Base-by-base conservation (phyloP, 2,113 vertebrate genomes). In the Albula glossodonta region DNA sequence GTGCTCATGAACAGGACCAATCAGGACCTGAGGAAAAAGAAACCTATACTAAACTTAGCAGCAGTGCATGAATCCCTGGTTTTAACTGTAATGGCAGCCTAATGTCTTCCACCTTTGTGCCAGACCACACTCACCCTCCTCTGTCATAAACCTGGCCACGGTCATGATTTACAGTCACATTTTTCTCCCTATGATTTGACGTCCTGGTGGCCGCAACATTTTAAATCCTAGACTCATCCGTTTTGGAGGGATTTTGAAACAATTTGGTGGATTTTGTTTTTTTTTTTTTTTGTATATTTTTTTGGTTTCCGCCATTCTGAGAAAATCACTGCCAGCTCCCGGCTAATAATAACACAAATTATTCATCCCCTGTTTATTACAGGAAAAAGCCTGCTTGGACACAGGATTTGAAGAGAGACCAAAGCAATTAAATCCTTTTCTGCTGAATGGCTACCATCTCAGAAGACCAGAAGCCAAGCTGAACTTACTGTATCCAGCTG, bases 61-160 rank as follows among this genome's bases (percentile, higher is more conserved):
- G 85, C 82, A 83, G 90, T 80, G 78, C 85, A 85, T 86, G 88
- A 93, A 88, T 86, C 90, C 87, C 84, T 48, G 53, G 88, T 91
- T 86, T 88, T 90, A 89, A 87, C 87, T 91, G 84, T 90, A 92
- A 91, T 83, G 84, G 91, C 82, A 90, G 91, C 89, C 94, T 93
- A 57, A 94, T 95, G 93, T 91, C 91, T 91, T 86, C 89, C 90
- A 92, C 84, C 88, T 89, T 92, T 90, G 81, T n/a, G 88, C 86
- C 89, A 84, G 87, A 92, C 91, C 87, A 89, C 78, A 89, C 83
- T 91, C 89, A 93, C 93, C 93, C 93, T 92, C 90, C 84, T 56
- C 88, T 93, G 93, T 94, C 94, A 94, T 89, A 93, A 93, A 93
- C 92, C 93, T 95, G 94, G 94, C 93, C 83, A 88, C 74, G 85